Base-by-base conservation (phyloP, 2,113 vertebrate species). In the Patagioenas fasciata region DNA sequence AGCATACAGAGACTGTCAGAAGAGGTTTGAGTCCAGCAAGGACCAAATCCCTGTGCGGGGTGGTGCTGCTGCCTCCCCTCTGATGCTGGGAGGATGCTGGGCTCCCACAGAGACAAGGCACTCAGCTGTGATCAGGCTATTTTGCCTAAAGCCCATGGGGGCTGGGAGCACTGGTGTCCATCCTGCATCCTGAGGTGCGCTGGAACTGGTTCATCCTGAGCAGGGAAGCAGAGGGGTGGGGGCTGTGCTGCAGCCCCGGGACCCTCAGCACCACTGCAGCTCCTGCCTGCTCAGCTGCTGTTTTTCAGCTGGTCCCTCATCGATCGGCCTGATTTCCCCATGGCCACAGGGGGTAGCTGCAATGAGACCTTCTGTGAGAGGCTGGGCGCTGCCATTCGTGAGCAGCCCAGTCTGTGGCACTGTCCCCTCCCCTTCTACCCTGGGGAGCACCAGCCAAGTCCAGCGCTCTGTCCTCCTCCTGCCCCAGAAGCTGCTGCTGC, bases 181-280 rank as follows among this genome's bases (percentile, higher is more conserved):
- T 71, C 19, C 29, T 29, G 28, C 38, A 16, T 31, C 34, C 51
- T 0, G 0, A 16, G 40, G 24, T 62, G 20, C 13, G 13, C 7
- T 29, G 18, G 54, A 31, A 56, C 2, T 2, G 13, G 16, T 62
- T 65, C 29, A 40, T 29, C 21, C 50, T 34, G 17, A 36, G 29
- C 40, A 67, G 38, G 2, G 2, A 36, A 50, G 61, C 2, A 1
- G 40, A 62, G 34, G 16, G 25, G 6, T 47, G 28, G 29, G 26
- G 38, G 13, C 64, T 67, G 29, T 44, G 79, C 77, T 85, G 50
- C 17, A 62, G 53, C 31, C 47, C 28, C 40, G 12, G 57, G 20
- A 57, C 36, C 20, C 51, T 73, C 48, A 6, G 25, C 58, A 24
- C 11, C 2, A 1, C 34, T 25, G 17, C 36, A 17, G 60, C 77